phyloP scores from a whole-genome alignment of 2,113 vertebrate species.

The Pleuronectes platessa region DNA sequence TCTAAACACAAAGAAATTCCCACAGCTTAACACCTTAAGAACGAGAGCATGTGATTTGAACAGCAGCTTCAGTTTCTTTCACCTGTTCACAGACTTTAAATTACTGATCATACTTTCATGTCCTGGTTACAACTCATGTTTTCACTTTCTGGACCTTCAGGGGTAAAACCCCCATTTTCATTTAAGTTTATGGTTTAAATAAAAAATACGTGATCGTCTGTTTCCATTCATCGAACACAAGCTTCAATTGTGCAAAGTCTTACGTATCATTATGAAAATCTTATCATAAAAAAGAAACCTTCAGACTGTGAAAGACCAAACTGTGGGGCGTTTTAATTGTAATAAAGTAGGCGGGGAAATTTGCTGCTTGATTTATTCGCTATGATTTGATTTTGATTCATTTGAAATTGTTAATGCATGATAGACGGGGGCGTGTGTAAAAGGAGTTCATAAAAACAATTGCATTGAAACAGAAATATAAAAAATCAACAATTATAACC shows the following conservation, averaged over 20 bases:
- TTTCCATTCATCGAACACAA: conserved; percentile 16
- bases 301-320: background rate
- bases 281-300: background rate
- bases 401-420: conserved; percentile 41
- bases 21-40: background rate
- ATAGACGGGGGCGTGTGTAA: background rate
- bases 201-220: background rate
- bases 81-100: conserved; percentile 41
- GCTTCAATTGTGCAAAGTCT: background rate
- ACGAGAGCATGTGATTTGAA: background rate
- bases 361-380: conserved; percentile 27
- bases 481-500: background rate
- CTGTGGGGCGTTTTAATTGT: conserved; percentile 14
- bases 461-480: background rate
- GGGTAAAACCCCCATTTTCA: background rate
- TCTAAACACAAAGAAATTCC: too few species aligned
- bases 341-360: conserved; percentile 56
- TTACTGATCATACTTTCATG: conserved; percentile 45
- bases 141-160: conserved; percentile 43
- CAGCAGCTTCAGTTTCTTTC: conserved; percentile 42
- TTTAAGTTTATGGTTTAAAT: conserved; percentile 14
- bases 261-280: background rate
- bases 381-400: conserved; percentile 39
- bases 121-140: conserved; percentile 49
- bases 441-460: conserved; percentile 25